Evolutionary conservation across 2,113 vertebrate species (phyloP).

Genomic region (Pandion haliaetus): DNA sequence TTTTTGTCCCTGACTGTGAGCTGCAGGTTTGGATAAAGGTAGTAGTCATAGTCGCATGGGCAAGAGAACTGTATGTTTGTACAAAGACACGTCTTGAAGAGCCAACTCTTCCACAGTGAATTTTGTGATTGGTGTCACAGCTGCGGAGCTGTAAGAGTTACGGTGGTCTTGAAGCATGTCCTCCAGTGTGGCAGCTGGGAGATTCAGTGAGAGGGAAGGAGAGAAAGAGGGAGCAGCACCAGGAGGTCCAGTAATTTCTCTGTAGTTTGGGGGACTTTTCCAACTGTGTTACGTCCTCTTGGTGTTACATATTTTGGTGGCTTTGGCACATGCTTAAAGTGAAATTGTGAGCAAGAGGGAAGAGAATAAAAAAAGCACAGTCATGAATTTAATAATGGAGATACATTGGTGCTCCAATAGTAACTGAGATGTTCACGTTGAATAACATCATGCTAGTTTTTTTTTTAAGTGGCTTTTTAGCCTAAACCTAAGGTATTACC

Average conservation of each 20-base stretch:
- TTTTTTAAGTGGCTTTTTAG: background rate
- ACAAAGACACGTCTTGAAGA: background rate
- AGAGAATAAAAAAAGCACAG: background rate
- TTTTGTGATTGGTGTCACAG: background rate
- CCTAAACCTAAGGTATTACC: background rate
- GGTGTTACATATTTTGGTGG: background rate
- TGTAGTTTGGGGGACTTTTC: background rate
- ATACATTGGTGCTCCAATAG: background rate
- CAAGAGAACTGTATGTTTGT: background rate
- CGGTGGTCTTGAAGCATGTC: background rate
- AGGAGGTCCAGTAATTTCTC: background rate
- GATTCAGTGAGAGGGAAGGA: background rate
- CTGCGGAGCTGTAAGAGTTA: background rate
- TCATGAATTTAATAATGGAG: background rate
- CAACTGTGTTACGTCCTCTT: background rate
- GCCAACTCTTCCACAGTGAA: background rate
- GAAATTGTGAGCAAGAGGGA: background rate
- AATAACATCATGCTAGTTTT: background rate
- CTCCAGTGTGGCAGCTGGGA: background rate
- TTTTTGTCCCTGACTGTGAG: background rate
- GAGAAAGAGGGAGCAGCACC: background rate
- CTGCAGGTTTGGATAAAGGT: background rate
- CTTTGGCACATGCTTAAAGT: background rate
- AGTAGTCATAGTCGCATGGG: accelerated
- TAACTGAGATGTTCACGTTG: background rate